phyloP scores from a whole-genome alignment of 2,113 vertebrate genomes.

The Aramus guarauna region DNA sequence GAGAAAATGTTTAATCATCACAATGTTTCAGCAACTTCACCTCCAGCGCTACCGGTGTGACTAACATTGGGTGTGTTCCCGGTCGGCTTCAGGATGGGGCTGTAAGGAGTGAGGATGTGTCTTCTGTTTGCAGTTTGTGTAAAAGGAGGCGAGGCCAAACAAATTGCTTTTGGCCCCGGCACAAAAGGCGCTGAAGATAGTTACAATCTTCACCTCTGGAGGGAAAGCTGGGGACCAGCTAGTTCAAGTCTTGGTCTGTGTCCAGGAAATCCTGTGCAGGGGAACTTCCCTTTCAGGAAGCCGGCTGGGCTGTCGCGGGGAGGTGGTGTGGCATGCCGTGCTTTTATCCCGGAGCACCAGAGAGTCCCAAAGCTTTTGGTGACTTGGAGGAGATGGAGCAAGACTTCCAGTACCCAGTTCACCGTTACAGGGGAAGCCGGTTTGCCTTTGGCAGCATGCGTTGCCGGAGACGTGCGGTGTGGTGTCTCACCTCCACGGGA shows the following conservation, averaged over 20 bases:
- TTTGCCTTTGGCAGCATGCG: rapidly evolving
- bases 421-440: rapidly evolving
- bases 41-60: not conserved
- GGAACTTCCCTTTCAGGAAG: not conserved
- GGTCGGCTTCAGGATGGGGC: rapidly evolving
- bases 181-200: not conserved
- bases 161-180: not conserved
- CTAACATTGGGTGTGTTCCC: not conserved
- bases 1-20: not conserved
- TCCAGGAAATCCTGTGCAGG: not conserved
- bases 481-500: not conserved
- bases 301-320: not conserved
- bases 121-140: not conserved
- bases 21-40: not conserved
- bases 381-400: not conserved
- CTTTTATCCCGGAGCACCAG: not conserved
- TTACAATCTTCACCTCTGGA: not conserved
- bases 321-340: not conserved
- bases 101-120: not conserved
- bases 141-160: not conserved
- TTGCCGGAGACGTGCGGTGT: not conserved
- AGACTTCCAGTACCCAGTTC: not conserved
- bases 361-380: not conserved
- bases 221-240: not conserved
- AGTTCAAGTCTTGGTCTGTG: not conserved